These are phyloP conservation scores for Alectura lathami DNA, from an alignment of 2,113 vertebrate species.

Conservation along the genomic window DNA sequence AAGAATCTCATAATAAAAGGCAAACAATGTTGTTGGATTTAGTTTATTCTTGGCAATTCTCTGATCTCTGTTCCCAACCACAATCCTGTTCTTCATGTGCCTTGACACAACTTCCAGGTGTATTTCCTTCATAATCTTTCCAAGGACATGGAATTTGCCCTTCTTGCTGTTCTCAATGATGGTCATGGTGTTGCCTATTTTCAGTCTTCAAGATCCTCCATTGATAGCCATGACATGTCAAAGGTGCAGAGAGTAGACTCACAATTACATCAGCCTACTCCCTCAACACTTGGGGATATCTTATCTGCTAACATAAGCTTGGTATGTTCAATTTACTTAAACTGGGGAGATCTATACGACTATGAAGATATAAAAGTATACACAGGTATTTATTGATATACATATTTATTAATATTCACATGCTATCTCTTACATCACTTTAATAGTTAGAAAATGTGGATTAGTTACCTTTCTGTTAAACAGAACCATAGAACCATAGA, in stretches of 20 bases:
- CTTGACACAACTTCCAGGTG: background rate
- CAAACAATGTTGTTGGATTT: background rate
- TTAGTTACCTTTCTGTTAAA: background rate
- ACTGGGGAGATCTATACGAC: rapidly evolving
- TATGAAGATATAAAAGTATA: background rate
- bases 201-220: background rate
- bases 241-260: background rate
- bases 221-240: background rate
- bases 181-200: background rate
- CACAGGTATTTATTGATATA: background rate
- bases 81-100: background rate
- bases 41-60: background rate
- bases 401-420: background rate
- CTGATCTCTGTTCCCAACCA: background rate
- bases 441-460: background rate
- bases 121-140: background rate
- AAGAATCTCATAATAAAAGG: background rate
- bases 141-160: background rate
- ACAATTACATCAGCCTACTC: rapidly evolving
- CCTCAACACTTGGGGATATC: rapidly evolving
- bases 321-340: background rate
- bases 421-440: background rate
- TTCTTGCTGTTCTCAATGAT: background rate
- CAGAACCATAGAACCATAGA: too few species aligned
- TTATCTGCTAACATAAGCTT: background rate